These are phyloP conservation scores for Drosophila littoralis DNA, from an alignment of 1,140 invertebrate genomes.

Conservation along the genomic window DNA sequence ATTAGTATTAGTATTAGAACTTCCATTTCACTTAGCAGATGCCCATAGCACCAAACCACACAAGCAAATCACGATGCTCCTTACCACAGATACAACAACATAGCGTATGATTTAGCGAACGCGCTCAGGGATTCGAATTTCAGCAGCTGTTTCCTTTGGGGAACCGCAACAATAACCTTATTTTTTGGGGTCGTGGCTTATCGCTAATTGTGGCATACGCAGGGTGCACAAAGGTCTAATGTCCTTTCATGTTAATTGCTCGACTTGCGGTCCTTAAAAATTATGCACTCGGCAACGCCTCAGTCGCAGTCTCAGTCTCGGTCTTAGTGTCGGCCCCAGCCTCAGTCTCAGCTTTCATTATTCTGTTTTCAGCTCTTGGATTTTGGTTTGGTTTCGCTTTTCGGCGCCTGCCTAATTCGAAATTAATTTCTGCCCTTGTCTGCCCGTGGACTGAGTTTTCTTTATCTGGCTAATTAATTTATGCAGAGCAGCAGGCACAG, in stretches of 20 bases:
- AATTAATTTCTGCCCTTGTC: constrained; percentile 75
- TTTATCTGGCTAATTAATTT: constrained; percentile 77
- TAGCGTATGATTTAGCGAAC: constrained; percentile 7
- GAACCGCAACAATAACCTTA: constrained; percentile 11
- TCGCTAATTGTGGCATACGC: constrained; percentile 70
- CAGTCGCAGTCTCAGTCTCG: constrained; percentile 7
- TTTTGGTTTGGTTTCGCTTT: constrained; percentile 48
- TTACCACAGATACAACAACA: background rate
- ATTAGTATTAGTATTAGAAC: no score
- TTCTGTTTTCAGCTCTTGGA: constrained; percentile 23
- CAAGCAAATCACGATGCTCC: background rate
- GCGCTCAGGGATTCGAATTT: constrained; percentile 41
- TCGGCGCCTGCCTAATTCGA: constrained; percentile 65
- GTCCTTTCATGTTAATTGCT: constrained; percentile 77
- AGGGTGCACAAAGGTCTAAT: constrained; percentile 55
- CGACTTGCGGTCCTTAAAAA: constrained; percentile 34
- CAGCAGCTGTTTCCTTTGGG: constrained; percentile 60
- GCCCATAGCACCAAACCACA: background rate
- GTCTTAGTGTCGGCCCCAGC: constrained; percentile 1
- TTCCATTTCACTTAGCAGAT: no score
- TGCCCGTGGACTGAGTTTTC: constrained; percentile 39
- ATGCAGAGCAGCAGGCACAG: constrained; percentile 39
- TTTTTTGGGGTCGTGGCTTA: constrained; percentile 57
- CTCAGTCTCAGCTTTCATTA: constrained; percentile 5
- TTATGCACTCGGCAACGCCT: constrained; percentile 31